Conservation (phyloP, 2,888 invertebrate species). For the Ditula angustiorana region DNA sequence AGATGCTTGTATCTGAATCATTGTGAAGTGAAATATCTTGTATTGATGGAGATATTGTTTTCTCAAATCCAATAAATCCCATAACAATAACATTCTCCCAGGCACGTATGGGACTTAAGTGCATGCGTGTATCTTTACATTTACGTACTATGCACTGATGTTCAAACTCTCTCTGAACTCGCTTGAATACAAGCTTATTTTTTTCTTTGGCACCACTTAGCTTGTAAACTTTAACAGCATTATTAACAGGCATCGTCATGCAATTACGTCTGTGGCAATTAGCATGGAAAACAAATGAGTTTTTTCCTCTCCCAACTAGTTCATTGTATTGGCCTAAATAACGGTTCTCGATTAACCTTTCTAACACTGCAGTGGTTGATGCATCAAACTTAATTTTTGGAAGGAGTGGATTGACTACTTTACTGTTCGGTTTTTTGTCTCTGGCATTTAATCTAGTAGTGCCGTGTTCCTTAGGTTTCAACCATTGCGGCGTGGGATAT, state of each 20-base stretch:
- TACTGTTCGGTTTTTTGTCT: neutral
- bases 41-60: slow-evolving; percentile 1
- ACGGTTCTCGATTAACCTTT: neutral
- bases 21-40: neutral
- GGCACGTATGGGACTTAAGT: neutral
- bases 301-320: neutral
- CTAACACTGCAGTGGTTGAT: slow-evolving; percentile 7
- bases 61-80: neutral
- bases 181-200: slow-evolving; percentile 6
- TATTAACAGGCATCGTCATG: neutral
- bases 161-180: slow-evolving; percentile 16
- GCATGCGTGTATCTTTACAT: neutral
- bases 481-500: neutral
- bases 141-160: neutral
- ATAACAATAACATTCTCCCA: slow-evolving; percentile 20
- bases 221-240: slow-evolving; percentile 27
- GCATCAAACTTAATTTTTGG: slow-evolving; percentile 6
- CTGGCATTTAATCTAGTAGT: neutral
- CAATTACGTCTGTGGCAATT: neutral
- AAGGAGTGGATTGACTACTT: neutral
- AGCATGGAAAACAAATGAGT: slow-evolving; percentile 17
- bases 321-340: slow-evolving; percentile 8
- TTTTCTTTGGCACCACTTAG: neutral
- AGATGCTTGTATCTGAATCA: neutral
- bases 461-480: slow-evolving; percentile 2